Evolutionary conservation across 2,888 invertebrate genomes (phyloP).

Genomic region (Eupithecia subfuscata): DNA sequence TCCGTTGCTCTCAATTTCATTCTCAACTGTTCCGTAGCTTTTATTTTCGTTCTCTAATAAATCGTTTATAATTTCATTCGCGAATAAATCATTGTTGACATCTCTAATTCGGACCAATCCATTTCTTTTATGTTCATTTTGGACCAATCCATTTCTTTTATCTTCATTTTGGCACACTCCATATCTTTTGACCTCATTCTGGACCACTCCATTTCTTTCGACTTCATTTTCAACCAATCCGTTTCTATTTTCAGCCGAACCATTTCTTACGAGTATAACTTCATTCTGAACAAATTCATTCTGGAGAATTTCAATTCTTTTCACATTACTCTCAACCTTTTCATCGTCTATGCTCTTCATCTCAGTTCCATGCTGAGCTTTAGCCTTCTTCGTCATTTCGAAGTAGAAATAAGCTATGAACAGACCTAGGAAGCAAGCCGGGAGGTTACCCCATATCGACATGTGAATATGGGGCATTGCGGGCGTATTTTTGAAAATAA

Average conservation of each 20-base stretch:
- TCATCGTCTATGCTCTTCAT: not conserved
- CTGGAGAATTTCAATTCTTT: not conserved
- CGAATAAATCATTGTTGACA: too few species aligned
- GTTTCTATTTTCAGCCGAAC: not conserved
- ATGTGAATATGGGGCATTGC: slow-evolving; percentile 28
- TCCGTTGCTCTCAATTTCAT: not conserved
- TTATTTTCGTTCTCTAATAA: not conserved
- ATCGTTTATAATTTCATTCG: not conserved
- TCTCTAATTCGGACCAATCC: too few species aligned
- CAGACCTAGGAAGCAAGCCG: slow-evolving; percentile 39
- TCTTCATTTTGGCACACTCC: not conserved
- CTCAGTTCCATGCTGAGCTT: not conserved
- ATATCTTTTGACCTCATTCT: not conserved
- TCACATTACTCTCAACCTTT: not conserved
- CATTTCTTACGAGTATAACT: not conserved
- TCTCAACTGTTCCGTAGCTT: not conserved
- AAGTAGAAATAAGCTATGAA: slow-evolving; percentile 35
- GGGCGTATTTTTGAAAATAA: slow-evolving; percentile 14
- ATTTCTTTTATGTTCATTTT: not conserved
- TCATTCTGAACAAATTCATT: not conserved
- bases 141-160: not conserved
- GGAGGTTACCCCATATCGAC: slow-evolving; percentile 35
- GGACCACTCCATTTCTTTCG: not conserved
- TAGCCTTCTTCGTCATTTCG: slow-evolving; percentile 24
- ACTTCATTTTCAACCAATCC: not conserved